Base-by-base conservation (phyloP, 2,797 vertebrate species). In the Sebastes matsubarae region DNA sequence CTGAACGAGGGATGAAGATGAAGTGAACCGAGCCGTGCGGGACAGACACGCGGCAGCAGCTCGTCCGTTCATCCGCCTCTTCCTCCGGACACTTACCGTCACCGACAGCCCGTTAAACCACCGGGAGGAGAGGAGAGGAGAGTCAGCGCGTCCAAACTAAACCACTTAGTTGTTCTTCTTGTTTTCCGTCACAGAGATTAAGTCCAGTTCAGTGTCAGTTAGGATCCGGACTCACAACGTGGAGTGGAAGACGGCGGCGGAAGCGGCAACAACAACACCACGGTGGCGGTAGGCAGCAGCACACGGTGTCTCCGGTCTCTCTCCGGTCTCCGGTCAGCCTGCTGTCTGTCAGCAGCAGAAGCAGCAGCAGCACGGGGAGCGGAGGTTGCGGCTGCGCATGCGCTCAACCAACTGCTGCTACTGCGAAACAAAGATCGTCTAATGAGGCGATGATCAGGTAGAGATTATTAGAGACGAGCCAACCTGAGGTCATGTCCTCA, bases 351-450 rank as follows among this genome's bases (percentile, higher is more conserved):
- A n/a, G 75, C 20, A 42, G 36, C 80, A n/a, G 75, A 16, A 42
- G 36, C 13, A 36, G 36, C 36, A 42, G 38, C 38, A 42, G 58
- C 50, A 20, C 27, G 2, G 69, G 16, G 30, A 22, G 63, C 24
- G 36, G 67, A 67, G 86, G 75, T 0, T 71, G 77, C 29, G 67
- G 57, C 32, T 29, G 82, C 89, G 88, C 92, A 89, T 86, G 91
- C 92, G 90, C 71, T 14, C 5, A 42, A 42, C 13, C 18, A 36
- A 5, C 18, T 0, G 8, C 72, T 20, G 66, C 78, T 76, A 29
- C 84, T 83, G 88, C 73, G 60, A 80, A 90, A 80, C 88, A 64
- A 70, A 92, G 91, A 89, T 90, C 77, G 75, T 84, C 68, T 75
- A 76, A 11, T 24, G 4, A 1, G 0, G 4, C 0, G 87, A 61